These are phyloP conservation scores for Limnephilus lunatus DNA, from an alignment of 2,888 invertebrate genomes.

Conservation along the genomic window DNA sequence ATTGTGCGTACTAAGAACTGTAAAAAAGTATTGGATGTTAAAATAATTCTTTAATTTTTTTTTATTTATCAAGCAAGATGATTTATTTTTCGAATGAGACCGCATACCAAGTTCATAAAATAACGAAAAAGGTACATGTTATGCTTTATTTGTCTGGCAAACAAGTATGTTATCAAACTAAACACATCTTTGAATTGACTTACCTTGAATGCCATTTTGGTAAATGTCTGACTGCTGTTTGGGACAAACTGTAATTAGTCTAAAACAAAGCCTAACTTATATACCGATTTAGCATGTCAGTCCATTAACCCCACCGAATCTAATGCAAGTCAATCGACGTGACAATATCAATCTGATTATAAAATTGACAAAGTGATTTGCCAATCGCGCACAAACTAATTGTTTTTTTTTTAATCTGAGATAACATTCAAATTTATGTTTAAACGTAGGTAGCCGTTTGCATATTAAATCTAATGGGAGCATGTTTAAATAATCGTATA, in stretches of 20 bases:
- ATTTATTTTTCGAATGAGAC: too few relatives aligned
- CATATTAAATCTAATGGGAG: neutral
- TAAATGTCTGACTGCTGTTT: neutral
- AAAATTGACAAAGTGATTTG: neutral
- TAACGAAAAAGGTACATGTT: too few relatives aligned
- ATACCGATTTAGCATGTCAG: neutral
- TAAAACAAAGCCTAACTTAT: neutral
- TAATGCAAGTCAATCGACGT: neutral
- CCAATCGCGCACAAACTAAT: neutral
- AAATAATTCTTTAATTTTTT: too few relatives aligned
- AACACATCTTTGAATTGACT: neutral
- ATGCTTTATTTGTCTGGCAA: neutral
- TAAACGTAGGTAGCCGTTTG: neutral
- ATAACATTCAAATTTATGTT: neutral
- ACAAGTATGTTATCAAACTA: neutral
- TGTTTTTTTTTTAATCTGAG: neutral
- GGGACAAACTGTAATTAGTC: conserved; percentile 22
- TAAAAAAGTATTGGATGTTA: too few relatives aligned
- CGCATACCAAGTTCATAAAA: too few relatives aligned
- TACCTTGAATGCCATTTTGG: conserved; percentile 34
- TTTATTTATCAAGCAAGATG: too few relatives aligned
- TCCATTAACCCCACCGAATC: neutral
- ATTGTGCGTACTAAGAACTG: too few relatives aligned
- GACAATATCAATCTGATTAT: conserved; percentile 11
- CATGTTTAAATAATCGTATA: neutral